Evolutionary conservation across 1,140 invertebrate species (phyloP), one percentile per base, ranked within the genome.

Genomic region (Mylabris phalerata): DNA sequence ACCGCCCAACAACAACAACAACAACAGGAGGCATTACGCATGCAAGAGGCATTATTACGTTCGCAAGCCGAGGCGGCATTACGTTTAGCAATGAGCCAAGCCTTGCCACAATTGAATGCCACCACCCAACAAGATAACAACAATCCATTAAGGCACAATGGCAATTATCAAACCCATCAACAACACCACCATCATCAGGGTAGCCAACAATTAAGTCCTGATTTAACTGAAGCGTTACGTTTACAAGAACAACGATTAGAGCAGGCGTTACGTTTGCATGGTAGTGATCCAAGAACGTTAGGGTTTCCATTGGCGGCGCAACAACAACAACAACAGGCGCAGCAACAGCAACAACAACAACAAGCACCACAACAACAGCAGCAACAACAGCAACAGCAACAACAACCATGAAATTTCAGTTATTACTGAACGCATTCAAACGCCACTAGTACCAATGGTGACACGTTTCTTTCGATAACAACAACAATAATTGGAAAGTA

Each of bases 41-140:
- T 82, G 58, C 76, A 79, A 56, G 71, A 92, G 73, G 89, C 88
- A 0, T 76, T 93, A 9, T 74, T 92, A 10, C 81, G 89, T 67
- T 88, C 87, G 49, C 90, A 92, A 64, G 89, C 89, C 1, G 89
- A 92, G 69, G 88, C 85, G 13, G 86, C 90, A 1, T 78, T 92
- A 10, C 79, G 90, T 67, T 73, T 92, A 60, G 90, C 89, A 10
- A 89, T 91, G 63, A 77, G 78, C 67, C 78, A 79, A 63, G 72
- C 71, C 79, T 80, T 40, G 77, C 82, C 32, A 73, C 80, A 54
- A 77, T 77, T 64, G 58, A 75, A 73, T 55, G 67, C 66, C 38
- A 65, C 71, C 55, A 65, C 71, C 55, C 68, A 68, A 49, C 68
- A 73, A 56, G 67, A 71, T 47, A 63, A 48, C 42, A 66, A 65